These are phyloP conservation scores for Synanceia verrucosa DNA, from an alignment of 2,797 vertebrate species.

Conservation along the genomic window DNA sequence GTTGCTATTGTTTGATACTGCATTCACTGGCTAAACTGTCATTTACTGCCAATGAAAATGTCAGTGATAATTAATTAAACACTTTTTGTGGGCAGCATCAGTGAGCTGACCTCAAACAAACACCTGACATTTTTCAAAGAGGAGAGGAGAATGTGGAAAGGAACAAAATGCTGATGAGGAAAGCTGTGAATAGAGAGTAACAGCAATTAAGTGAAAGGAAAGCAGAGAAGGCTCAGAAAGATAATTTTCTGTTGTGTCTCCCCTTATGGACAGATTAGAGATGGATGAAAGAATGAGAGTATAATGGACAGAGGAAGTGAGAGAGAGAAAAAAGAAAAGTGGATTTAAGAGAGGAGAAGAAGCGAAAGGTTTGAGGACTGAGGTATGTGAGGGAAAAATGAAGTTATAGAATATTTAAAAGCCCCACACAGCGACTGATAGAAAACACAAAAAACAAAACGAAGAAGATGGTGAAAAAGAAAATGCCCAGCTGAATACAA, in stretches of 20 bases:
- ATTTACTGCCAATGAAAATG: slow-evolving; percentile 33
- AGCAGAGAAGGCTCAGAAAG: not conserved
- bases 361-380: slow-evolving; percentile 6
- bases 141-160: not conserved
- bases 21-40: slow-evolving; percentile 7
- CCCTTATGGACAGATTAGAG: not conserved
- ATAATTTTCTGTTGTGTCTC: not conserved
- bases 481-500: slow-evolving; percentile 35
- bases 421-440: not conserved
- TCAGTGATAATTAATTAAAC: slow-evolving; percentile 41
- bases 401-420: slow-evolving; percentile 13
- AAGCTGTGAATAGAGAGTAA: slow-evolving; percentile 1
- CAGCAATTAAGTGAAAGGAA: not conserved
- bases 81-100: slow-evolving; percentile 9
- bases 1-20: not conserved
- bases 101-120: slow-evolving; percentile 28
- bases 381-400: not conserved
- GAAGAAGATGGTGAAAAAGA: slow-evolving; percentile 17
- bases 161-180: not conserved
- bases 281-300: not conserved
- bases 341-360: too few species aligned
- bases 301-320: not conserved
- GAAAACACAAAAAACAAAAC: slow-evolving; percentile 5
- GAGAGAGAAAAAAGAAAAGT: not conserved
- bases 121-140: slow-evolving; percentile 15